Conservation (phyloP, 2,797 vertebrate species). For the Argyrosomus regius region DNA sequence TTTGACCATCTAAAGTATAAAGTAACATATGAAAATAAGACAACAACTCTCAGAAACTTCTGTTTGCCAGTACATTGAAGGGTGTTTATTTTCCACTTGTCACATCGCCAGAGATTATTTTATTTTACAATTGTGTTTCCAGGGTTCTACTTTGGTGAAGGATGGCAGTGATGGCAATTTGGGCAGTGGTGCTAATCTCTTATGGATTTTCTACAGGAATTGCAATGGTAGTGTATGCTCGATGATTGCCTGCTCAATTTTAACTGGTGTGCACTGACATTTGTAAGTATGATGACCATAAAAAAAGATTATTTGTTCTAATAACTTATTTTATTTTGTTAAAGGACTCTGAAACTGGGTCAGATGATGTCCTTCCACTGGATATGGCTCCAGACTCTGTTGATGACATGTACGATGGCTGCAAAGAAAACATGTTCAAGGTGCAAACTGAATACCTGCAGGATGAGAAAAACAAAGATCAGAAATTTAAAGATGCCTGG, state of each 20-base stretch:
- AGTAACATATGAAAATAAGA: no score
- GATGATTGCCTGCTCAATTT: no score
- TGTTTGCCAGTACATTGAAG: no score
- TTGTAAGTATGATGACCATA: background rate
- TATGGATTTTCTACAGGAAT: background rate
- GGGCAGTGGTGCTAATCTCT: constrained; percentile 15
- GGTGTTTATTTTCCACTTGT: no score
- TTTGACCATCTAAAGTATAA: no score
- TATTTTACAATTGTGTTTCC: no score
- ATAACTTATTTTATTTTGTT: background rate
- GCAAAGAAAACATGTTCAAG: constrained; percentile 51
- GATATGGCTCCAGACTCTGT: constrained; percentile 50
- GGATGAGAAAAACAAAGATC: constrained; percentile 49
- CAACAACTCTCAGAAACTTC: no score
- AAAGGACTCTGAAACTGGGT: constrained; percentile 3
- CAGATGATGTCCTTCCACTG: background rate
- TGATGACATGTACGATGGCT: constrained; percentile 64
- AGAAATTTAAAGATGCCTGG: constrained; percentile 57
- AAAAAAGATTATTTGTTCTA: background rate
- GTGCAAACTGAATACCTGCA: constrained; percentile 48
- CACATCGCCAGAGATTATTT: no score
- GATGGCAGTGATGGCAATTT: constrained; percentile 1
- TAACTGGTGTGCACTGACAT: background rate
- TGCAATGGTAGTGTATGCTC: constrained; percentile 22
- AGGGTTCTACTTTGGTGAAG: background rate